phyloP scores from a whole-genome alignment of 2,888 invertebrate species.

The Alsophila aescularia region DNA sequence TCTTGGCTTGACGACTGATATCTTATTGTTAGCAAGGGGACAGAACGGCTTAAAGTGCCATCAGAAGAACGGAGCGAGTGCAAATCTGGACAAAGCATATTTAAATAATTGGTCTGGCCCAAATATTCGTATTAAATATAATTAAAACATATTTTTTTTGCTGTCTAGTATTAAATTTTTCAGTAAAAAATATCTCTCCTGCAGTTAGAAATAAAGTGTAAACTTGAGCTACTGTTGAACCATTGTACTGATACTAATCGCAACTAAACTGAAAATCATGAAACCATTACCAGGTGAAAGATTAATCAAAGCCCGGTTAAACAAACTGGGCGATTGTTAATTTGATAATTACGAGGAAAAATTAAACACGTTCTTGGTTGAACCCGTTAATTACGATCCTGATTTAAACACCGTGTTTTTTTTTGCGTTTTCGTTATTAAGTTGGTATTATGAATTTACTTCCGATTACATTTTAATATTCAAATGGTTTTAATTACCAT shows the following conservation, averaged over 20 bases:
- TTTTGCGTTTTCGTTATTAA: neutral
- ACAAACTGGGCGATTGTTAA: constrained; percentile 23
- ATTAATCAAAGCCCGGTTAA: constrained; percentile 26
- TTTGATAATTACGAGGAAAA: constrained; percentile 23
- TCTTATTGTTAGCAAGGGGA: no score
- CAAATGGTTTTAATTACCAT: no score
- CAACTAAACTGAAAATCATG: constrained; percentile 27
- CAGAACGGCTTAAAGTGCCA: no score
- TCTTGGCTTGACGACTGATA: no score
- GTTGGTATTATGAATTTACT: neutral
- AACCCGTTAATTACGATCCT: constrained; percentile 4
- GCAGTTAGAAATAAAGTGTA: neutral
- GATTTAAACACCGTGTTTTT: neutral
- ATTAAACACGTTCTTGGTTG: constrained; percentile 21
- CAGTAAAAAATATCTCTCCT: no score
- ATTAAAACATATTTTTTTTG: no score
- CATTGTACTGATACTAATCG: neutral
- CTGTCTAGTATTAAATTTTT: no score
- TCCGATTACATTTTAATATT: no score
- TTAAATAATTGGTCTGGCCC: no score
- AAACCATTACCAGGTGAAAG: constrained; percentile 24
- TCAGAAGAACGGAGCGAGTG: no score
- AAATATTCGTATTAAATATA: no score
- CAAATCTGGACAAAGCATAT: no score
- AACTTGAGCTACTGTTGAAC: neutral